Evolutionary conservation across 2,888 invertebrate species (phyloP).

Genomic region (Catotricha subobsoleta): DNA sequence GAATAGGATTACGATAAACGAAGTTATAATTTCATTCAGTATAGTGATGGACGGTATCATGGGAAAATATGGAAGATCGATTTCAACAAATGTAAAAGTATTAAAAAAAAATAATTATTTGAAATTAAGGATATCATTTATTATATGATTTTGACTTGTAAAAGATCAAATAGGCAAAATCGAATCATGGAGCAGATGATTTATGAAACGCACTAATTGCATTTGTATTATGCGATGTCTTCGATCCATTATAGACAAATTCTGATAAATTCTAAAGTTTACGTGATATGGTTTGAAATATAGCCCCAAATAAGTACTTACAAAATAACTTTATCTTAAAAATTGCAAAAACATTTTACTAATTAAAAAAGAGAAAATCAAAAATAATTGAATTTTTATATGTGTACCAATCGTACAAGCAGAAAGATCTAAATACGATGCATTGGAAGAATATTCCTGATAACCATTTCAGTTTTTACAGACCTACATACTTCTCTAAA

Average conservation of each 20-base stretch:
- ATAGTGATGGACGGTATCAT: not conserved
- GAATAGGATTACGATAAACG: slow-evolving; percentile 3
- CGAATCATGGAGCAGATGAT: slow-evolving; percentile 35
- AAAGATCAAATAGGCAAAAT: too few species aligned
- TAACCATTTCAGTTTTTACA: slow-evolving; percentile 19
- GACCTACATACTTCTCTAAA: slow-evolving; percentile 30
- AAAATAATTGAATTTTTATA: slow-evolving; percentile 55
- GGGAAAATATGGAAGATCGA: too few species aligned
- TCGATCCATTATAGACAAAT: slow-evolving; percentile 21
- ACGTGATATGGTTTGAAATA: slow-evolving; percentile 21
- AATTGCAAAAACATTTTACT: too few species aligned
- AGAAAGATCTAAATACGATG: slow-evolving; percentile 15
- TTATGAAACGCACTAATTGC: slow-evolving; percentile 37
- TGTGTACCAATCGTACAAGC: slow-evolving; percentile 46
- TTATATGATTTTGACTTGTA: too few species aligned
- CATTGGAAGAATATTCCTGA: not conserved
- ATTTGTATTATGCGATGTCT: slow-evolving; percentile 36
- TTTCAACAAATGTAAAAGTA: too few species aligned
- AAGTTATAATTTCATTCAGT: slow-evolving; percentile 1
- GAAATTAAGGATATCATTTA: too few species aligned
- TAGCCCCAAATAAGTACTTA: slow-evolving; percentile 19
- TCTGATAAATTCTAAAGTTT: slow-evolving; percentile 35
- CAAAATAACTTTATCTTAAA: too few species aligned
- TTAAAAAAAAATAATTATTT: too few species aligned
- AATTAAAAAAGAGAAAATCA: too few species aligned